These are phyloP conservation scores for Piprites chloris DNA, from an alignment of 2,113 vertebrate species.

Conservation along the genomic window DNA sequence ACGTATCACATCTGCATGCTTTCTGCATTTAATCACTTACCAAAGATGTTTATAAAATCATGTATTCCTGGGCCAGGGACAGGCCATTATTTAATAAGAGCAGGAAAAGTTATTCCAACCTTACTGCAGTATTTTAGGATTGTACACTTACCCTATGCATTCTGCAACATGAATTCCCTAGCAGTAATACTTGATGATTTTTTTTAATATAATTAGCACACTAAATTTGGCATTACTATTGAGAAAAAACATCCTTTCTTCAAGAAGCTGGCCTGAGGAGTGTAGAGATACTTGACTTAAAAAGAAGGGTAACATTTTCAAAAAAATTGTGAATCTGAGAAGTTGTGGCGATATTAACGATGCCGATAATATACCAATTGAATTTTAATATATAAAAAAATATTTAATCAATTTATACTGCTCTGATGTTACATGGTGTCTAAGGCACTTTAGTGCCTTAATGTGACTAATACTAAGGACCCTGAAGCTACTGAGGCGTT, in stretches of 20 bases:
- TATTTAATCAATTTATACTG: neutral
- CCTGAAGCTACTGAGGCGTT: neutral
- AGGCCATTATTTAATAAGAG: neutral
- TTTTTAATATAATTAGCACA: neutral
- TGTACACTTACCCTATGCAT: neutral
- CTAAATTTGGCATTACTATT: neutral
- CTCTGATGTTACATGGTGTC: neutral
- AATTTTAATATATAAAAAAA: neutral
- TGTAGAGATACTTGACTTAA: neutral
- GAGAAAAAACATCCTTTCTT: neutral
- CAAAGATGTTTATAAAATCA: neutral
- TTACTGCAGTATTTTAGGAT: conserved; percentile 6
- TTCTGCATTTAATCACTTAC: neutral
- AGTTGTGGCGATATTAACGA: neutral
- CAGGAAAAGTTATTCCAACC: neutral
- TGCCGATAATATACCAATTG: neutral
- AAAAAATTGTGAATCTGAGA: neutral
- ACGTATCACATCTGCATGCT: neutral
- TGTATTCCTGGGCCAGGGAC: neutral
- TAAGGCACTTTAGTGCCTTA: neutral
- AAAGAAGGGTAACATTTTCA: neutral
- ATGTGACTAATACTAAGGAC: neutral
- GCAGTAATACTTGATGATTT: neutral
- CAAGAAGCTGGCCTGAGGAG: neutral
- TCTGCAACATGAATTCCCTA: neutral